Evolutionary conservation across 2,888 invertebrate genomes (phyloP), one percentile per base, ranked within the genome.

Genomic region (Macaria notata): DNA sequence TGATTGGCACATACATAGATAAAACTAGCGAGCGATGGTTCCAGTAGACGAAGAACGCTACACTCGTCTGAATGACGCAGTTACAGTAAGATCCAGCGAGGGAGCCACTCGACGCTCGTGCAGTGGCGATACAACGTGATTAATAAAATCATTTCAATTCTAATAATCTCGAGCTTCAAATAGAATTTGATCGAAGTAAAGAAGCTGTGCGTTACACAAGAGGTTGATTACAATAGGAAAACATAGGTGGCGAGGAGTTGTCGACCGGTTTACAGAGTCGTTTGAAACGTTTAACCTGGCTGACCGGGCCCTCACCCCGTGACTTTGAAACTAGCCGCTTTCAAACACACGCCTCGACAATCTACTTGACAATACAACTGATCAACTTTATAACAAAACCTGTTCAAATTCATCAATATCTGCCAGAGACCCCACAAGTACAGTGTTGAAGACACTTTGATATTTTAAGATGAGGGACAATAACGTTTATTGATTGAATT

Each of bases 251-350:
- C 33, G 45, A 33, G 66, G 65, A 69, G 70, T 72, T 66, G 70
- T 58, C 76, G 78, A 73, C 71, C 72, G 71, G 68, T 68, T 68
- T 65, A 73, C 72, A 71, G 62, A 73, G 71, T 67, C 60, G 62
- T 60, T 61, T 59, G 63, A 72, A 75, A 73, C 60, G 66, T 60
- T 73, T 65, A 63, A 64, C 61, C 53, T 62, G 56, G 66, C 70
- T 67, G 68, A 59, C 62, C 63, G 62, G 68, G 76, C 69, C 69
- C 59, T 70, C 73, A 75, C 73, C 75, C 72, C 64, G 49, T 76
- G 81, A 81, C 79, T 77, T 81, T 81, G 75, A 75, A 72, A 64
- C 69, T 71, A 62, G 61, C 64, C 59, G 62, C 63, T 61, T 69
- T 71, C 68, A 54, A 68, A 64, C 50, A 29, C 9, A 9, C 47